These are phyloP conservation scores for Podilymbus podiceps DNA, from an alignment of 2,113 vertebrate species.

Conservation along the genomic window DNA sequence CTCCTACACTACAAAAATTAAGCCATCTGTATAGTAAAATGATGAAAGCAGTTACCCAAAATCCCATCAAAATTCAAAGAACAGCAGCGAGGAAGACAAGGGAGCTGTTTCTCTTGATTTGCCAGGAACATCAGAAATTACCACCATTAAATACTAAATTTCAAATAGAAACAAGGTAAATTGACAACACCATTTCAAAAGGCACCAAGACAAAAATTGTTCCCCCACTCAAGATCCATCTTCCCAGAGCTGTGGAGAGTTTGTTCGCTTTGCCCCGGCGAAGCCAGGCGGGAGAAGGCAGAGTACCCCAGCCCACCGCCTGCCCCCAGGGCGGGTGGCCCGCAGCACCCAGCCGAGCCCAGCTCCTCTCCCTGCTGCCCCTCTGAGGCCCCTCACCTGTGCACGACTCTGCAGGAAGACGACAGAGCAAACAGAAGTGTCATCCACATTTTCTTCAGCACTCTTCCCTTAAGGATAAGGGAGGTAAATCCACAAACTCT, in stretches of 20 bases:
- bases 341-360: fast-evolving
- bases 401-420: background rate
- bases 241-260: background rate
- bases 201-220: background rate
- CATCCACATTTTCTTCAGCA: background rate
- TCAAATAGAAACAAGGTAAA: background rate
- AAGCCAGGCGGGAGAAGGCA: background rate
- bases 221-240: fast-evolving
- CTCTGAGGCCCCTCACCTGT: background rate
- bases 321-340: fast-evolving
- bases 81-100: background rate
- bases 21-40: background rate
- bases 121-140: background rate
- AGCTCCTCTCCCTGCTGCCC: background rate
- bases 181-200: background rate
- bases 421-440: background rate
- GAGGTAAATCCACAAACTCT: background rate
- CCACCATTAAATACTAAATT: background rate
- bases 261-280: fast-evolving
- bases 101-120: background rate
- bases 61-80: background rate
- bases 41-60: background rate
- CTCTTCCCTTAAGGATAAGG: background rate
- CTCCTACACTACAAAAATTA: background rate
- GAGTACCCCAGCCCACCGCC: background rate